Percentiles rank a stretch among this genome's conserved stretches.
Evolutionary conservation across 35 echinoderm and acorn worm species (phyloP).

Genomic region (Anneissia japonica): DNA sequence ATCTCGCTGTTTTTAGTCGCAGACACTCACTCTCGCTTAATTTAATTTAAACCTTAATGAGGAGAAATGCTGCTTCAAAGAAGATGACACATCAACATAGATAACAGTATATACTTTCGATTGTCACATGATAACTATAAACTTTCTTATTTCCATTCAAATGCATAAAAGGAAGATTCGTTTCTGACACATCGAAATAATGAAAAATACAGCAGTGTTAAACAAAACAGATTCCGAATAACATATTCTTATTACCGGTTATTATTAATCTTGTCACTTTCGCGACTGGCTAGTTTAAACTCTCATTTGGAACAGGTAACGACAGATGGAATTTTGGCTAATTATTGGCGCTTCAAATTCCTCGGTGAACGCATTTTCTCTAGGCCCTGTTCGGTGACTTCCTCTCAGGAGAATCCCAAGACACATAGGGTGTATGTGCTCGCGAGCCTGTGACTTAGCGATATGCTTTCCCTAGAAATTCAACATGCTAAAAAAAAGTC

Average conservation of each 20-base stretch:
- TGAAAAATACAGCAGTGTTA: not conserved
- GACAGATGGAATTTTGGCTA: not conserved
- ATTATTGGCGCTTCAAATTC: not conserved
- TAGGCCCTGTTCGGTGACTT: not conserved
- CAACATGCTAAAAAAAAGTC: not conserved
- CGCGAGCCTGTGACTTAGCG: not conserved
- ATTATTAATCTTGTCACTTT: not conserved
- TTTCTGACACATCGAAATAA: not conserved
- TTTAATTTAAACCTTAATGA: not conserved
- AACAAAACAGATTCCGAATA: not conserved
- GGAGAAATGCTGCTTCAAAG: not conserved
- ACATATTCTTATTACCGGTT: not conserved
- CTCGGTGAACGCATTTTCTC: not conserved
- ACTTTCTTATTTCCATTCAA: not conserved
- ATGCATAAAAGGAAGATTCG: not conserved
- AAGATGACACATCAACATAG: not conserved
- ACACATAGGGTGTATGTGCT: not conserved
- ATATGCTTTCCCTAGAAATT: not conserved
- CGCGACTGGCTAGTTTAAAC: slow-evolving; percentile 1
- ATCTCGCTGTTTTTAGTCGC: not conserved
- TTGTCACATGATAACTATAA: not conserved
- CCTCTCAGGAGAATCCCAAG: not conserved
- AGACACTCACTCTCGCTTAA: not conserved
- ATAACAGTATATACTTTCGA: not conserved
- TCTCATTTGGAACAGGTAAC: not conserved